These are phyloP conservation scores for Melanotaenia maccullochi DNA, from an alignment of 2,797 vertebrate genomes.

Conservation along the genomic window DNA sequence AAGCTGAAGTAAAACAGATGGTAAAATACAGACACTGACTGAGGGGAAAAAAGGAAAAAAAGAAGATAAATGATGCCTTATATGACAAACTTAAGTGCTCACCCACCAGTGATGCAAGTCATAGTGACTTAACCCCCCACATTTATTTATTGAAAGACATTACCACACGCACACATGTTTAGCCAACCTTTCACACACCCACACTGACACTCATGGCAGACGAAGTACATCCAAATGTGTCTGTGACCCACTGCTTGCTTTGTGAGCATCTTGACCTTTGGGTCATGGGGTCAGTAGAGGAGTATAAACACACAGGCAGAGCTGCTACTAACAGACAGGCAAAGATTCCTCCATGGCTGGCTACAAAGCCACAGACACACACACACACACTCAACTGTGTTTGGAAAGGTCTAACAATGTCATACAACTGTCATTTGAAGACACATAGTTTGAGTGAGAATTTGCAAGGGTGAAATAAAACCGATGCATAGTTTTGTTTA, in stretches of 20 bases:
- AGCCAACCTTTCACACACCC: slow-evolving; percentile 29
- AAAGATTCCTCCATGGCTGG: slow-evolving; percentile 66
- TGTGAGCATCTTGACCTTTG: slow-evolving; percentile 68
- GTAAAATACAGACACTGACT: slow-evolving; percentile 1
- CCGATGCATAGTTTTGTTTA: slow-evolving; percentile 57
- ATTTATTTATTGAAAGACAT: slow-evolving; percentile 33
- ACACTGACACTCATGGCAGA: slow-evolving; percentile 49
- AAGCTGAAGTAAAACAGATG: not conserved
- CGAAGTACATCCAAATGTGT: slow-evolving; percentile 69
- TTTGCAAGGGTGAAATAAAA: slow-evolving; percentile 70
- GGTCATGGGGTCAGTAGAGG: slow-evolving; percentile 71
- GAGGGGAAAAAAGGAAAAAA: not conserved
- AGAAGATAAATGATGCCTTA: slow-evolving; percentile 5
- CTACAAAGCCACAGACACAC: slow-evolving; percentile 62
- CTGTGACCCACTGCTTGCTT: slow-evolving; percentile 61
- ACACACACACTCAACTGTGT: slow-evolving; percentile 67
- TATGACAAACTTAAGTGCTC: slow-evolving; percentile 15
- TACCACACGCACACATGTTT: slow-evolving; percentile 27
- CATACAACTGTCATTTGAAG: slow-evolving; percentile 73
- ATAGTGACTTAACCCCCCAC: slow-evolving; percentile 17
- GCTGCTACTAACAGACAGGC: slow-evolving; percentile 66
- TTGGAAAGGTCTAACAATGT: slow-evolving; percentile 75
- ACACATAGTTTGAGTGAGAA: slow-evolving; percentile 69
- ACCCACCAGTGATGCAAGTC: not conserved
- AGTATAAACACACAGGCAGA: slow-evolving; percentile 75